Base-by-base conservation (phyloP, 2,888 invertebrate genomes). In the Ornithoptera alexandrae region DNA sequence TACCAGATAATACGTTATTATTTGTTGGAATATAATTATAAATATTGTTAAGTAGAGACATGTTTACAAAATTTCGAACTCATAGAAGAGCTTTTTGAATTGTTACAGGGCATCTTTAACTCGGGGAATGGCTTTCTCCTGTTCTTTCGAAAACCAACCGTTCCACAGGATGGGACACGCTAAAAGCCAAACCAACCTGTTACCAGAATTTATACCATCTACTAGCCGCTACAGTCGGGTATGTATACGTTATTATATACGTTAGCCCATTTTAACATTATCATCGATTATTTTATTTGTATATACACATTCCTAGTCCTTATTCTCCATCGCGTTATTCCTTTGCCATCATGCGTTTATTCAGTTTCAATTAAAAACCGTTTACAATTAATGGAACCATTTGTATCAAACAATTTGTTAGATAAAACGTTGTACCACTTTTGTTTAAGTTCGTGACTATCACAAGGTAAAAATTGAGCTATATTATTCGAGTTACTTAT, bases 121-220 rank as follows among this genome's bases (percentile, higher is more conserved):
- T 76, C 92, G 96, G 70, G 95, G 95, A 30, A 84, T 95, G 80
- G 95, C 96, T 57, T 95, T 96, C 81, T 96, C 96, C 24, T 94
- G 95, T 78, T 94, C 95, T 0, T 94, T 94, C 79, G 95, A 96
- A 81, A 95, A 97, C 84, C 97, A 97, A 0, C 97, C 97, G 12
- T 92, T 97, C 67, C 93, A 95, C 65, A 97, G 97, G 86, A 96
- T 96, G 78, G 94, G 96, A 65, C 96, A 96, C 81, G 95, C 96
- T 1, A 75, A 79, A 63, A 89, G 89, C 67, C 85, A 86, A 67
- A 81, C 84, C 0, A 84, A 84, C 58, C 59, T 77, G 7, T 83
- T 82, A 4, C 69, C 76, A 0, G 83, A 83, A 22, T 74, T 80
- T 5, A 79, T 75, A 0, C 77, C 81, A 6, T 79, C 79, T 4